Evolutionary conservation across 2,888 invertebrate species (phyloP).

Genomic region (Blera fallax): DNA sequence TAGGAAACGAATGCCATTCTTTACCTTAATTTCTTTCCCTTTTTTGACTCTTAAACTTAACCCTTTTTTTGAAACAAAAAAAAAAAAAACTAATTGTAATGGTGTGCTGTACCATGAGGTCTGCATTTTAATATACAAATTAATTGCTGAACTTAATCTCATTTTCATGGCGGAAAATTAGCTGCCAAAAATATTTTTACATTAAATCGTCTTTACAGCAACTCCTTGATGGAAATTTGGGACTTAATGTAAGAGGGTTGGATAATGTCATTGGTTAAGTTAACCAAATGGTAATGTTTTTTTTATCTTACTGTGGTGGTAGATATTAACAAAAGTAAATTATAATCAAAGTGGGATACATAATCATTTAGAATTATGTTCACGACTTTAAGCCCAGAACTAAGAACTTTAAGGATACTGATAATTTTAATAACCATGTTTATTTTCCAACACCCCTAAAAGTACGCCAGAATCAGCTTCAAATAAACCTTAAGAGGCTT

Average conservation of each 20-base stretch:
- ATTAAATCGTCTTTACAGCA: conserved; percentile 32
- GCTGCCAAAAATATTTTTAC: conserved; percentile 75
- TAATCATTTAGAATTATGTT: too few relatives aligned
- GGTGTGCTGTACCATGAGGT: conserved; percentile 40
- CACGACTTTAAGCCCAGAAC: too few relatives aligned
- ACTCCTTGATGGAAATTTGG: conserved; percentile 6
- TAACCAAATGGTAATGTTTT: not conserved
- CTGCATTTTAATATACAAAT: conserved; percentile 71
- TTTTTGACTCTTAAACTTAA: conserved; percentile 56
- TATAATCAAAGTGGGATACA: not conserved
- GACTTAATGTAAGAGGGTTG: not conserved
- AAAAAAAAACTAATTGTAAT: conserved; percentile 54
- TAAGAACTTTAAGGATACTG: too few relatives aligned
- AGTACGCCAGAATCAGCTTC: too few relatives aligned
- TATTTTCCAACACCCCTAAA: too few relatives aligned
- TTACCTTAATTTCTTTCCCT: conserved; percentile 51
- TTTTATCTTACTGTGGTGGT: not conserved
- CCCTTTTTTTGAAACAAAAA: conserved; percentile 43
- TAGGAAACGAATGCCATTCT: conserved; percentile 39
- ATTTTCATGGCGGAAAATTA: conserved; percentile 76
- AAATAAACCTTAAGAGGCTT: too few relatives aligned
- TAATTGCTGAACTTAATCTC: conserved; percentile 68
- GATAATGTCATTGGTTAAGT: conserved; percentile 5
- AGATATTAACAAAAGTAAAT: not conserved
- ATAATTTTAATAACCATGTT: too few relatives aligned